phyloP scores from a whole-genome alignment of 2,888 invertebrate species.

The Endomychus coccineus region DNA sequence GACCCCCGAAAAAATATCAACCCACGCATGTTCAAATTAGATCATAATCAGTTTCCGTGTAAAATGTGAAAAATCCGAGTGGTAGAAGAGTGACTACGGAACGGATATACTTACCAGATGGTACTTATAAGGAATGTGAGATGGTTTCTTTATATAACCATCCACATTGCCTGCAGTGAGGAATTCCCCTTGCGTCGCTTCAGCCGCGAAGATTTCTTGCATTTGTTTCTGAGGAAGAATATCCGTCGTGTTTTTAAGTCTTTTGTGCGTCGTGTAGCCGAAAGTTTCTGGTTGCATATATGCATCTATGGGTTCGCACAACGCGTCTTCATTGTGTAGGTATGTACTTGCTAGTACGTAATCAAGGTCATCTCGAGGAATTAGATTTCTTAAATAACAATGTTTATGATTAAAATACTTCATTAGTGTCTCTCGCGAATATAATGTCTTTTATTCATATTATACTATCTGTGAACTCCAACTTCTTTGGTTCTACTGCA shows the following conservation, averaged over 20 bases:
- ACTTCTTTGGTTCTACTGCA: no score
- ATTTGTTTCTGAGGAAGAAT: slow-evolving; percentile 39
- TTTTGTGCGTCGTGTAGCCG: slow-evolving; percentile 56
- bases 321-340: slow-evolving; percentile 56
- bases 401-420: neutral
- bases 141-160: slow-evolving; percentile 4
- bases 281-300: slow-evolving; percentile 62
- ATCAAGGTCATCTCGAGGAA: slow-evolving; percentile 64
- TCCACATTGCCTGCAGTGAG: slow-evolving; percentile 4
- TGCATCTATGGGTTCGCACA: slow-evolving; percentile 57
- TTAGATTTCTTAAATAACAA: slow-evolving; percentile 30
- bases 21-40: no score
- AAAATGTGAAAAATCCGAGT: no score
- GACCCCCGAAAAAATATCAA: no score
- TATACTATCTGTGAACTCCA: no score
- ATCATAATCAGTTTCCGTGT: no score
- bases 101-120: slow-evolving; percentile 29
- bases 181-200: slow-evolving; percentile 12
- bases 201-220: slow-evolving; percentile 11
- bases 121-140: slow-evolving; percentile 26
- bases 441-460: no score
- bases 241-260: slow-evolving; percentile 56
- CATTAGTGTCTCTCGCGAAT: no score
- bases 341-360: slow-evolving; percentile 59
- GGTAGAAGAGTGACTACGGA: no score